These are phyloP conservation scores for Dusona sp. DNA, from an alignment of 2,888 invertebrate genomes.

Conservation along the genomic window DNA sequence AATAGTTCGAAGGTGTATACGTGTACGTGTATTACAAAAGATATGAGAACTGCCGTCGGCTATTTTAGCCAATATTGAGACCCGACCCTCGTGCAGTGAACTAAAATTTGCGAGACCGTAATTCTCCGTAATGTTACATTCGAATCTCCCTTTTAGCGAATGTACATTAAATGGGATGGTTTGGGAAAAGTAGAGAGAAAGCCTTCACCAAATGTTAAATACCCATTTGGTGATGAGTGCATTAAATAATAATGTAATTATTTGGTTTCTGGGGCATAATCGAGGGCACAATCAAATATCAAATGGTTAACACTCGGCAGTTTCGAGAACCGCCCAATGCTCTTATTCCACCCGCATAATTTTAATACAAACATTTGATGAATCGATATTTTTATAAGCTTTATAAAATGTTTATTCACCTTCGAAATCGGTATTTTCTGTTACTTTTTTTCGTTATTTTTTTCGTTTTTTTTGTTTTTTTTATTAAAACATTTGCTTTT, in stretches of 20 bases:
- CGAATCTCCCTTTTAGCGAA: background rate
- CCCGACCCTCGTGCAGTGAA: background rate
- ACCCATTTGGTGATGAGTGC: no score
- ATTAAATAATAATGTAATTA: no score
- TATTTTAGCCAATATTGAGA: background rate
- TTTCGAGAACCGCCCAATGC: background rate
- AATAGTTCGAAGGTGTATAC: background rate
- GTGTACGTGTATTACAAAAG: background rate
- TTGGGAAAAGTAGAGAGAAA: no score
- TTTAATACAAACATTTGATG: background rate
- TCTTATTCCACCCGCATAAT: background rate
- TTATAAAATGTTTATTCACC: no score
- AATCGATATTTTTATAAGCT: background rate
- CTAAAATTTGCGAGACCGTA: background rate
- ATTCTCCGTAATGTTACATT: background rate
- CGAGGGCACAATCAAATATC: background rate
- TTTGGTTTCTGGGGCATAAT: background rate
- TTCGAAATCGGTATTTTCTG: background rate
- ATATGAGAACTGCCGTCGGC: background rate
- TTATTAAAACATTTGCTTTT: no score
- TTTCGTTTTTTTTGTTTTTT: no score
- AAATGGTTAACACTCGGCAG: background rate
- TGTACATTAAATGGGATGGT: background rate
- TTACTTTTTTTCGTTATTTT: no score
- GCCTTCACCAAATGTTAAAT: no score